Conservation (phyloP, 2,113 vertebrate species). For the Microcebus griseorufus region DNA sequence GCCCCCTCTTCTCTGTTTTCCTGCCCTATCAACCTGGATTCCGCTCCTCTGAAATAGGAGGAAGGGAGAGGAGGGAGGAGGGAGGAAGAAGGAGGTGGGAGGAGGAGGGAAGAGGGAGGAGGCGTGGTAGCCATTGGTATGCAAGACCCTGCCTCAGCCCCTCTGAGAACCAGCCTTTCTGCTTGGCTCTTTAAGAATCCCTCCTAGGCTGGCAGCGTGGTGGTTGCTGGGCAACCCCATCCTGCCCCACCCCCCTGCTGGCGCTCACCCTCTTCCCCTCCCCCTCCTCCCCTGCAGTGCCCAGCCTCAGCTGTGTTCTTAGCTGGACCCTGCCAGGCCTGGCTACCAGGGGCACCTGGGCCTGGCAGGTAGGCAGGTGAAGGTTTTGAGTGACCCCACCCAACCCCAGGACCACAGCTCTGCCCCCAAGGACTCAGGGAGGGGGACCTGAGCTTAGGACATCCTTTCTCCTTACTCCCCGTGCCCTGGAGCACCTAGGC, state of each 20-base stretch:
- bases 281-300: neutral
- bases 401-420: neutral
- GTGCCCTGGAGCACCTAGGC: neutral
- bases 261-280: neutral
- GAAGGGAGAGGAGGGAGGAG: neutral
- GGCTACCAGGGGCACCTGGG: neutral
- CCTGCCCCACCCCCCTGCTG: neutral
- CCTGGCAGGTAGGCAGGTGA: neutral
- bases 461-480: neutral
- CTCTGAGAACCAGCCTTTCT: constrained; percentile 50
- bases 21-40: neutral
- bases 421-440: neutral
- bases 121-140: constrained; percentile 62
- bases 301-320: neutral
- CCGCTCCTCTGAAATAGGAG: neutral
- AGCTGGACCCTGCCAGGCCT: constrained; percentile 23
- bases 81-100: neutral
- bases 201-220: constrained; percentile 54
- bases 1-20: neutral
- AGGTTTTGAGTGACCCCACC: neutral
- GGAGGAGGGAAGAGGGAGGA: neutral
- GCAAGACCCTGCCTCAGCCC: constrained; percentile 25
- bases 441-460: neutral
- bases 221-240: constrained; percentile 78
- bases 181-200: constrained; percentile 71